Evolutionary conservation across 1,140 invertebrate species (phyloP).

Genomic region (Druon quercuslanigerum): DNA sequence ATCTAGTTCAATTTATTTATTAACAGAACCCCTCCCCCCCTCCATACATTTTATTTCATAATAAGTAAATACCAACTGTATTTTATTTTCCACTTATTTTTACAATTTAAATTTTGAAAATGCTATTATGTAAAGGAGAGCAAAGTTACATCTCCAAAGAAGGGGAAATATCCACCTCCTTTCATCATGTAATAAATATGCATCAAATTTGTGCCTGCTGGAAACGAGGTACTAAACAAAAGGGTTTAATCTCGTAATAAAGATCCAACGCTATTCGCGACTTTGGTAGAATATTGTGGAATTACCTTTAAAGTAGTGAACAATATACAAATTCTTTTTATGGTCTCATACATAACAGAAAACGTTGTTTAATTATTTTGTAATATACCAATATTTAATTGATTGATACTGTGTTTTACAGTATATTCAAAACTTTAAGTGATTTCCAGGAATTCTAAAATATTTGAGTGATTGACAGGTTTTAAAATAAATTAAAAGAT

Average conservation of each 20-base stretch:
- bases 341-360: neutral
- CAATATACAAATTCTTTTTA: neutral
- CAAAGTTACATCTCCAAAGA: neutral
- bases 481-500: no score
- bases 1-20: no score
- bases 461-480: no score
- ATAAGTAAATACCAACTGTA: no score
- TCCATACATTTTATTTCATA: no score
- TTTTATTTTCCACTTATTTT: no score
- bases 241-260: constrained; percentile 9
- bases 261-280: neutral
- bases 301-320: constrained; percentile 19
- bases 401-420: no score
- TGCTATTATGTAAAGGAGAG: neutral
- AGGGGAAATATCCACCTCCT: neutral
- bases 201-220: neutral
- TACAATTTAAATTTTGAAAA: neutral
- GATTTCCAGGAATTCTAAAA: no score
- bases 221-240: neutral
- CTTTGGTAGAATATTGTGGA: neutral
- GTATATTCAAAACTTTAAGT: no score
- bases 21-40: no score
- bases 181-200: neutral
- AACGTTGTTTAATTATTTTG: no score
- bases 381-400: no score